Evolutionary conservation across 92 coral and sea anemone species (phyloP).

Genomic region (Plumapathes pennacea): DNA sequence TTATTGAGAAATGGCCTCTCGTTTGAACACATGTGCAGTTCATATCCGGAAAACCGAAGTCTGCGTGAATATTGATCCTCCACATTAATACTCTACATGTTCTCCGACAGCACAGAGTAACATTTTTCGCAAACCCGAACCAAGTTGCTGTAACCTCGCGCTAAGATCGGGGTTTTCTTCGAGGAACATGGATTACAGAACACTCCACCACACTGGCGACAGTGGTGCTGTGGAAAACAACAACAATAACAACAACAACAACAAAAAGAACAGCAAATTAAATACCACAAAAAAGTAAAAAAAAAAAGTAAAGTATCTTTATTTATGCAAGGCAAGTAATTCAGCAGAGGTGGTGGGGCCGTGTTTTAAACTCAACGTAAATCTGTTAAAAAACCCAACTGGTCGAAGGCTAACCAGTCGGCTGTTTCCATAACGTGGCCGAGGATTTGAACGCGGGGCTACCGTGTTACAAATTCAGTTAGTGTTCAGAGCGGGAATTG

Average conservation of each 20-base stretch:
- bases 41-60: too few species aligned
- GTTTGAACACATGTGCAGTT: too few species aligned
- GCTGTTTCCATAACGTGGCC: too few species aligned
- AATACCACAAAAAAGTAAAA: neutral
- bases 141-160: constrained; percentile 60
- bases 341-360: too few species aligned
- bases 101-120: constrained; percentile 44
- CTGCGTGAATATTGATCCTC: too few species aligned
- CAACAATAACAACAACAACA: neutral
- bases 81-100: constrained; percentile 20
- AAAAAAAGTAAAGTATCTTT: neutral
- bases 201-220: constrained; percentile 93
- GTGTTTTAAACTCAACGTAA: too few species aligned
- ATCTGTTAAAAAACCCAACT: too few species aligned
- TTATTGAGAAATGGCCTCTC: too few species aligned
- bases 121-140: constrained; percentile 83
- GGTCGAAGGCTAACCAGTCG: too few species aligned
- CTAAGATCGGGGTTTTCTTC: constrained; percentile 69
- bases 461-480: too few species aligned
- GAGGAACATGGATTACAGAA: constrained; percentile 90
- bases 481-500: too few species aligned
- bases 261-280: neutral
- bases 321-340: neutral
- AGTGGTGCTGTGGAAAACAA: constrained; percentile 68
- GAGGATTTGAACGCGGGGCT: too few species aligned